phyloP scores from a whole-genome alignment of 2,113 vertebrate species.

The Octodon degus region DNA sequence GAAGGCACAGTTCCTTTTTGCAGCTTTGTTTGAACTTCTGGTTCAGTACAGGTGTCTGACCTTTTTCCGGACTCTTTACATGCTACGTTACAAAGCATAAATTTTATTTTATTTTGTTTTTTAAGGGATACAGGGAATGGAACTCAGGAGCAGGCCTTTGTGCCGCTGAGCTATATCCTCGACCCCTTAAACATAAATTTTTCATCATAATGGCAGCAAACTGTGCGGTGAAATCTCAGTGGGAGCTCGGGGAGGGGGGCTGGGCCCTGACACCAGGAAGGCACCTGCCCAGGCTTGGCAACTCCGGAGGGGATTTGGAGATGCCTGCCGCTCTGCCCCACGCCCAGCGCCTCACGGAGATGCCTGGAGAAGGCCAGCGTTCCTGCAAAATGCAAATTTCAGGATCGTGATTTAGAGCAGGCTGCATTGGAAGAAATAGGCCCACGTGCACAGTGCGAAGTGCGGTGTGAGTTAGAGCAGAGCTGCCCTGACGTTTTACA shows the following conservation, averaged over 20 bases:
- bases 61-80: not conserved
- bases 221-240: not conserved
- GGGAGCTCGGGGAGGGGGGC: not conserved
- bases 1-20: not conserved
- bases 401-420: not conserved
- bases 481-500: not conserved
- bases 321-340: not conserved
- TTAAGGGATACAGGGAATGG: no score
- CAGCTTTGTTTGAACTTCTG: not conserved
- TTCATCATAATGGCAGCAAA: not conserved
- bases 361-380: not conserved
- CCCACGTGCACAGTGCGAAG: not conserved
- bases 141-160: no score
- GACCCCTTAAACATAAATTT: not conserved
- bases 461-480: not conserved
- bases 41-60: not conserved
- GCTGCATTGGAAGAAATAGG: not conserved
- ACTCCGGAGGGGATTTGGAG: not conserved
- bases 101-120: not conserved
- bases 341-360: not conserved
- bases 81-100: not conserved
- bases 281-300: not conserved
- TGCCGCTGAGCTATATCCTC: no score
- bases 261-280: not conserved
- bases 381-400: not conserved